Evolutionary conservation across 2,797 vertebrate genomes (phyloP).

Genomic region (Platyrinchus mystaceus): DNA sequence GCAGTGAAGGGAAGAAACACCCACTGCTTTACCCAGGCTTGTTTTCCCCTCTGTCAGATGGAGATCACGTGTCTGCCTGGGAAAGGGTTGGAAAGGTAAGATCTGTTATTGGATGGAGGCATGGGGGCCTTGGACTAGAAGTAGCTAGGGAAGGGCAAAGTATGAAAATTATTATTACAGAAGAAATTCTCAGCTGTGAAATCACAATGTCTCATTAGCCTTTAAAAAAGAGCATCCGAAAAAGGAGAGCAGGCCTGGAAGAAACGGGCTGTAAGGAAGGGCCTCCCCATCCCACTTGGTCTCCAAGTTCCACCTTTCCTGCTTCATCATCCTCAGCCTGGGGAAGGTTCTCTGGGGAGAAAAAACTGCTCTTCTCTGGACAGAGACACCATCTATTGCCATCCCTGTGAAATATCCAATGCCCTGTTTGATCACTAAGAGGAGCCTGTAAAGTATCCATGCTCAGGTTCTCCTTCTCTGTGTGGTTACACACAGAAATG

Average conservation of each 20-base stretch:
- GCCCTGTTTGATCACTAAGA: background rate
- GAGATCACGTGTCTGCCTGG: background rate
- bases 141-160: background rate
- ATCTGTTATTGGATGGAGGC: background rate
- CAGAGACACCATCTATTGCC: background rate
- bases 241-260: background rate
- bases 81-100: background rate
- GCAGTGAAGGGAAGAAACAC: background rate
- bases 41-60: background rate
- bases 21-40: background rate
- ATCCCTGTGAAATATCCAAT: background rate
- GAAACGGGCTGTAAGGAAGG: background rate
- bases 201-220: background rate
- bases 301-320: background rate
- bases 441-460: background rate
- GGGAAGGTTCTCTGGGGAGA: background rate
- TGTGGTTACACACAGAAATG: background rate
- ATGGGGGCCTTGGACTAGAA: fast-evolving
- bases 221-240: background rate
- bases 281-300: background rate
- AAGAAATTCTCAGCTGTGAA: background rate
- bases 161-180: background rate
- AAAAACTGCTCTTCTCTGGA: background rate
- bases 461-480: background rate
- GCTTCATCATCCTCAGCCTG: background rate